These are phyloP conservation scores for Psittacara wagleri DNA, from an alignment of 2,113 vertebrate genomes.

Conservation along the genomic window DNA sequence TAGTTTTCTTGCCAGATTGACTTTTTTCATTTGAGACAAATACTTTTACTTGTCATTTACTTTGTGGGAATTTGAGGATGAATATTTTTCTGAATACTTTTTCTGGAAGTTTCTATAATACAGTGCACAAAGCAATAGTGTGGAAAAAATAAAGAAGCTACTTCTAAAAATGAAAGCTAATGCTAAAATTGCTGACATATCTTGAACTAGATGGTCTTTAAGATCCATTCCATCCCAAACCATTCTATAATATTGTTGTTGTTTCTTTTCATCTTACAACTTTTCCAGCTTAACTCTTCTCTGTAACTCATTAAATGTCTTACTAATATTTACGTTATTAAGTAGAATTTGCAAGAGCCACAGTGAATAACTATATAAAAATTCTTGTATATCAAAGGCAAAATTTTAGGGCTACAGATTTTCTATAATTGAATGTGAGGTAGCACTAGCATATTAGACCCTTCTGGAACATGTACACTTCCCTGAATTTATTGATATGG, in stretches of 20 bases:
- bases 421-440: neutral
- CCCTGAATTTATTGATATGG: neutral
- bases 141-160: neutral
- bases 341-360: neutral
- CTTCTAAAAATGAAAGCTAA: neutral
- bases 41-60: neutral
- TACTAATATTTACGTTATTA: neutral
- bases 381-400: neutral
- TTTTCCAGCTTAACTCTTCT: neutral
- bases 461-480: neutral
- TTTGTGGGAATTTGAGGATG: neutral
- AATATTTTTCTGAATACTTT: neutral
- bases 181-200: neutral
- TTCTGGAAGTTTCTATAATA: neutral
- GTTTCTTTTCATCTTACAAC: neutral
- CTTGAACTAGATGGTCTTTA: neutral
- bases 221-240: neutral
- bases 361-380: neutral
- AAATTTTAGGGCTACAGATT: neutral
- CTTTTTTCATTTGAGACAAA: neutral
- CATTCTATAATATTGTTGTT: neutral
- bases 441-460: neutral
- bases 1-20: neutral
- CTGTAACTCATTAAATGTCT: neutral
- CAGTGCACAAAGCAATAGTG: neutral